These are phyloP conservation scores for Hydriomena furcata DNA, from an alignment of 2,888 invertebrate genomes.

Conservation along the genomic window DNA sequence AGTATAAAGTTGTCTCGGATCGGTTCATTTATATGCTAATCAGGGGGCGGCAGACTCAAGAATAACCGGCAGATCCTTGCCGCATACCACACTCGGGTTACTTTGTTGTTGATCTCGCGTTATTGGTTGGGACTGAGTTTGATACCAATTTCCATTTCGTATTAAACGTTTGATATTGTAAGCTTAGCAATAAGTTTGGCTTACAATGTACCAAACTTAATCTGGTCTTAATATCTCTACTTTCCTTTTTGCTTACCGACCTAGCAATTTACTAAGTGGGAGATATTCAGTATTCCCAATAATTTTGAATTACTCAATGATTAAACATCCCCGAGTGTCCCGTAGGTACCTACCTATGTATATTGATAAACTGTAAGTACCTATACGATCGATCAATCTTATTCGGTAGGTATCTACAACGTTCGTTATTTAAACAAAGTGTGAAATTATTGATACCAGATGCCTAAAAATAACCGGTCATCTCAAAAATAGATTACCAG, in stretches of 20 bases:
- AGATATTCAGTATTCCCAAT: too few relatives aligned
- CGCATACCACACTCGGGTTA: slow-evolving; percentile 40
- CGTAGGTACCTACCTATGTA: too few relatives aligned
- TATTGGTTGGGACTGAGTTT: slow-evolving; percentile 25
- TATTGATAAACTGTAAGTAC: too few relatives aligned
- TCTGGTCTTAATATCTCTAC: not conserved
- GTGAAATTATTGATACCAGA: too few relatives aligned
- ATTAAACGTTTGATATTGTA: slow-evolving; percentile 11
- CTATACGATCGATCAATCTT: too few relatives aligned
- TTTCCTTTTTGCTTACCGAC: not conserved
- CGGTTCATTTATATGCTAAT: slow-evolving; percentile 82
- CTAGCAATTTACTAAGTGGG: too few relatives aligned
- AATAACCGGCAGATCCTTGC: slow-evolving; percentile 61
- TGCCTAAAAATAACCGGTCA: too few relatives aligned
- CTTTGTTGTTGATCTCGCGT: slow-evolving; percentile 33
- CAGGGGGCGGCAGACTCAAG: slow-evolving; percentile 49
- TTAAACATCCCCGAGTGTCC: too few relatives aligned
- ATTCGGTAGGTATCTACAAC: too few relatives aligned
- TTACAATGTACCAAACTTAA: slow-evolving; percentile 12
- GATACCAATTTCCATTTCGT: slow-evolving; percentile 22
- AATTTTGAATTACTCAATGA: too few relatives aligned
- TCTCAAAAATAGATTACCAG: too few relatives aligned
- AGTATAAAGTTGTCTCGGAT: slow-evolving; percentile 77
- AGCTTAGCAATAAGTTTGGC: slow-evolving; percentile 13
- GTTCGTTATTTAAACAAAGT: too few relatives aligned